These are phyloP conservation scores for Adelosebastes latens DNA, from an alignment of 2,797 vertebrate species.

Conservation along the genomic window DNA sequence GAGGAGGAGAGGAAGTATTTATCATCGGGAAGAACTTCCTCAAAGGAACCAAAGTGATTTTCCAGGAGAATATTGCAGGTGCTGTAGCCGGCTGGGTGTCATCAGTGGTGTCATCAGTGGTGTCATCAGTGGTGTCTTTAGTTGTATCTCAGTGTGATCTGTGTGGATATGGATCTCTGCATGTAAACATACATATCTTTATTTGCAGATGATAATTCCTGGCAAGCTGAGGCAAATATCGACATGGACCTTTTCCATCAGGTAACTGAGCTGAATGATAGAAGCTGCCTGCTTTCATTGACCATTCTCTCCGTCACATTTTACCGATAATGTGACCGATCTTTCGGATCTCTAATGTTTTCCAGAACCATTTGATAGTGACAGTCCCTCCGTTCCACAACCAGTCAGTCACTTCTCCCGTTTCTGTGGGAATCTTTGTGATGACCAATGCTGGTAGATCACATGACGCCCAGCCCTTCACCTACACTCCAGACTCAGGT, in stretches of 20 bases:
- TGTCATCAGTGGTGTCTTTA: not conserved
- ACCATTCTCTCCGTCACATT: not conserved
- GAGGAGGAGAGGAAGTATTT: constrained; percentile 97
- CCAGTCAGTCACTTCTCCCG: constrained; percentile 90
- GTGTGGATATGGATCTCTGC: not conserved
- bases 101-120: not conserved
- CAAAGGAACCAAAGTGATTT: constrained; percentile 99
- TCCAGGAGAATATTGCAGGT: constrained; percentile 96
- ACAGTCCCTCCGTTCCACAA: constrained; percentile 97
- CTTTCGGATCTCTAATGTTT: constrained; percentile 21
- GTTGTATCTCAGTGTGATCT: not conserved
- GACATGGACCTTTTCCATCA: constrained; percentile 99
- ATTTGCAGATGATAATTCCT: constrained; percentile 92
- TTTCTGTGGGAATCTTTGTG: constrained; percentile 94
- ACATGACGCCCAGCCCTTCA: constrained; percentile 95
- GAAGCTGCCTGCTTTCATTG: not conserved
- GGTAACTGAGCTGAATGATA: constrained; percentile 78
- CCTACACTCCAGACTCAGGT: constrained; percentile 96
- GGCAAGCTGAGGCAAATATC: constrained; percentile 98
- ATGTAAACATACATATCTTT: not conserved
- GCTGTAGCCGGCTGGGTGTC: not conserved
- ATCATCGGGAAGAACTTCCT: constrained; percentile 99
- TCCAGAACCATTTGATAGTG: constrained; percentile 97
- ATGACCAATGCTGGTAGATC: constrained; percentile 97
- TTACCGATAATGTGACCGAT: not conserved